Conservation (phyloP, 2,888 invertebrate genomes). For the Coenonympha arcania region DNA sequence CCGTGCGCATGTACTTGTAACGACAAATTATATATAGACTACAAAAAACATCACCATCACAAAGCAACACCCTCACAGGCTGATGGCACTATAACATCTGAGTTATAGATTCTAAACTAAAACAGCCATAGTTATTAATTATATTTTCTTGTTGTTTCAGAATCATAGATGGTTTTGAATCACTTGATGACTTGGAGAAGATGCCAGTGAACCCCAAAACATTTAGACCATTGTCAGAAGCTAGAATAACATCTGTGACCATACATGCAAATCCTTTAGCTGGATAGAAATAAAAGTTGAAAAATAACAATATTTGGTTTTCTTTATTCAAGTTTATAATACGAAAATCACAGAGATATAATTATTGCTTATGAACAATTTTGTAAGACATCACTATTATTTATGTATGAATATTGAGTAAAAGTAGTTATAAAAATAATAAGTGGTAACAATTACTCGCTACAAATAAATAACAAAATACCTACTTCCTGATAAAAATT, state of each 20-base stretch:
- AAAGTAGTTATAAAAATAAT: not conserved
- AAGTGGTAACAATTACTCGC: slow-evolving; percentile 18
- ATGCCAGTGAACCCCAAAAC: slow-evolving; percentile 95
- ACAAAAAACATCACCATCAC: too few relatives aligned
- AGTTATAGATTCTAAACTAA: too few relatives aligned
- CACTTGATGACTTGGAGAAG: slow-evolving; percentile 96
- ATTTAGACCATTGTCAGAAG: slow-evolving; percentile 89
- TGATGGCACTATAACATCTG: too few relatives aligned
- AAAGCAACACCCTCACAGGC: too few relatives aligned
- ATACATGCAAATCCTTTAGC: slow-evolving; percentile 99
- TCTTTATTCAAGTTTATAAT: slow-evolving; percentile 19
- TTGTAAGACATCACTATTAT: slow-evolving; percentile 1
- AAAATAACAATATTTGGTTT: slow-evolving; percentile 20
- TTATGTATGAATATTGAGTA: slow-evolving; percentile 1
- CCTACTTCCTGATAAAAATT: not conserved
- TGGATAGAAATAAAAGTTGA: slow-evolving; percentile 55
- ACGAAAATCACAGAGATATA: slow-evolving; percentile 15
- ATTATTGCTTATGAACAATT: slow-evolving; percentile 18
- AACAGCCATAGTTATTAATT: not conserved
- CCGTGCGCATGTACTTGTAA: too few relatives aligned
- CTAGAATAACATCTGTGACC: slow-evolving; percentile 89
- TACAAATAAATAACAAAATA: not conserved
- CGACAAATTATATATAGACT: too few relatives aligned
- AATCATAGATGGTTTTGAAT: slow-evolving; percentile 97
- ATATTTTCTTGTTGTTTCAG: slow-evolving; percentile 76